Evolutionary conservation across 2,113 vertebrate genomes (phyloP).

Genomic region (Pipra filicauda): DNA sequence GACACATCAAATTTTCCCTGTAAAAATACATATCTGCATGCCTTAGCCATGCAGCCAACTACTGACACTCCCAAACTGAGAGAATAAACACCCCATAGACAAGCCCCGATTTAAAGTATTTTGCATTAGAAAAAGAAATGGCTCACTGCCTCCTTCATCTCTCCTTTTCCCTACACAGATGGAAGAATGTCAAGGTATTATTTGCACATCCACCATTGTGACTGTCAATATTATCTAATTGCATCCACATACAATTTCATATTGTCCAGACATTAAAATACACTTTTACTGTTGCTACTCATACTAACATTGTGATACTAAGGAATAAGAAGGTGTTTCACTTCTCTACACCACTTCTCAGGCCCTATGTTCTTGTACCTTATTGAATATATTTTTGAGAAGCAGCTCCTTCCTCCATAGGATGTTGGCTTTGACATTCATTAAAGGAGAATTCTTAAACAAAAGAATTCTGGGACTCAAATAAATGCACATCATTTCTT

Average conservation of each 20-base stretch:
- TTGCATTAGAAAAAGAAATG: conserved; percentile 1
- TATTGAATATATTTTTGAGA: not conserved
- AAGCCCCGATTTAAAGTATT: not conserved
- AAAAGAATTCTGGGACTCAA: not conserved
- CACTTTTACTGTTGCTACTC: not conserved
- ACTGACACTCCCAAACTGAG: not conserved
- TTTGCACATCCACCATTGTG: not conserved
- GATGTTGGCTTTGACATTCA: not conserved
- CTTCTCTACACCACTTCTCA: not conserved
- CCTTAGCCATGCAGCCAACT: not conserved
- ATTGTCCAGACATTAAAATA: not conserved
- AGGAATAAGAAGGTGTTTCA: conserved; percentile 15
- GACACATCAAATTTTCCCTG: not conserved
- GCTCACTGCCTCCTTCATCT: not conserved
- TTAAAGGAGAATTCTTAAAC: not conserved
- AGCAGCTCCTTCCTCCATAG: not conserved
- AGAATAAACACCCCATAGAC: not conserved
- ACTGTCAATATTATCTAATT: not conserved
- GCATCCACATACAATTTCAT: not conserved
- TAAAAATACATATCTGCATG: not conserved
- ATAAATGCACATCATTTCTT: not conserved
- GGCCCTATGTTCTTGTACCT: not conserved
- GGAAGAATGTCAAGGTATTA: not conserved
- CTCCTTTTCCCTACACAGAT: not conserved
- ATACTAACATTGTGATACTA: conserved; percentile 1